A percentile compares a stretch with the other conserved stretches of the same genome.
Evolutionary conservation across 2,888 invertebrate species (phyloP).

Genomic region (Cyclophora albipunctata): DNA sequence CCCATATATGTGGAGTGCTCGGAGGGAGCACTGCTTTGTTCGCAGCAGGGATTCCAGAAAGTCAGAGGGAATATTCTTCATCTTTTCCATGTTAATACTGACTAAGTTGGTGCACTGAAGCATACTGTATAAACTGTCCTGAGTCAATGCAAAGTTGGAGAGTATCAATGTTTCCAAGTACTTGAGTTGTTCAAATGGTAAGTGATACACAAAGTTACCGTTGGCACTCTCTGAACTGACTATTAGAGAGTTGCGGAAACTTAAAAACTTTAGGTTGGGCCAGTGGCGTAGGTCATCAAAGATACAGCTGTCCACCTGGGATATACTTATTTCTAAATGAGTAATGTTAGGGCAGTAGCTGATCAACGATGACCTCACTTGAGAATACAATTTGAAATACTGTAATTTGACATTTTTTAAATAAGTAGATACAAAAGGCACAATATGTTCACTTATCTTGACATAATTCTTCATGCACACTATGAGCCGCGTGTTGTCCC

Average conservation of each 20-base stretch:
- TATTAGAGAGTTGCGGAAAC: conserved; percentile 70
- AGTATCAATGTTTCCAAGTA: conserved; percentile 61
- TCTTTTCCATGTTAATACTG: conserved; percentile 72
- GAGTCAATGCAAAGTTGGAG: conserved; percentile 69
- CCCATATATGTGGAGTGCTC: conserved; percentile 67
- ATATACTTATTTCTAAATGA: conserved; percentile 73
- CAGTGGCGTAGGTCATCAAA: conserved; percentile 68
- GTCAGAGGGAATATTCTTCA: conserved; percentile 71
- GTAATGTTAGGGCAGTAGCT: conserved; percentile 70
- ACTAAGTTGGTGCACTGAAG: conserved; percentile 62
- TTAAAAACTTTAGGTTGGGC: conserved; percentile 69
- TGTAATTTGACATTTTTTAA: conserved; percentile 71
- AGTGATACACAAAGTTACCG: conserved; percentile 66
- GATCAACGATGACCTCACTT: conserved; percentile 65
- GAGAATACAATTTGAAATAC: conserved; percentile 72
- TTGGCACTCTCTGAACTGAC: conserved; percentile 62
- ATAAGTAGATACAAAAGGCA: conserved; percentile 70
- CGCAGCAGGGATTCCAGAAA: conserved; percentile 63
- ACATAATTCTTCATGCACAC: conserved; percentile 73
- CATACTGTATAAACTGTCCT: conserved; percentile 65
- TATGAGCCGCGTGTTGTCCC: conserved; percentile 70
- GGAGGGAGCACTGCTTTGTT: conserved; percentile 54
- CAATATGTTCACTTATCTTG: conserved; percentile 66
- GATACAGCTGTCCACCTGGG: conserved; percentile 71
- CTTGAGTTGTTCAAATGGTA: conserved; percentile 67